Percentiles rank a stretch among this genome's conserved stretches.
Conservation (phyloP, 2,797 vertebrate species). For the Clamator glandarius region DNA sequence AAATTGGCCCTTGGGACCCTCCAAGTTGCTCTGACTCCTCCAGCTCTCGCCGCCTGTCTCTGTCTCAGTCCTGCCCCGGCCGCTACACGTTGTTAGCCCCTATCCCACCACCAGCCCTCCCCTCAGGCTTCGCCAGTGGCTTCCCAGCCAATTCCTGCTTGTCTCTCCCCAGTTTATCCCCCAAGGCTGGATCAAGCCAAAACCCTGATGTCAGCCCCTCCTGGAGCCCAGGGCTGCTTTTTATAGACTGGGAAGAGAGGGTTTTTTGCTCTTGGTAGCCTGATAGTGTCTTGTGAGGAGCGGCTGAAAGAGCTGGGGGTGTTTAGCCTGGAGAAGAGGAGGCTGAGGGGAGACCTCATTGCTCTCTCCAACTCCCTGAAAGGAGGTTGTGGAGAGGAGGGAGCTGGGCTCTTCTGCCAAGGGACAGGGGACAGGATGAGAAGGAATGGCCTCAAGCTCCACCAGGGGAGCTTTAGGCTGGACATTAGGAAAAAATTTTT, state of each 20-base stretch:
- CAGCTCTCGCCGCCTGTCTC: rapidly evolving
- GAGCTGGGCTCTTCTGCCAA: too few relatives aligned
- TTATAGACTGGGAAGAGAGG: neutral
- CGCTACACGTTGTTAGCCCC: rapidly evolving
- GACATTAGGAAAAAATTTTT: too few relatives aligned
- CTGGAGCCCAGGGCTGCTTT: neutral
- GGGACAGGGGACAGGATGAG: too few relatives aligned
- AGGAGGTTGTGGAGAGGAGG: too few relatives aligned
- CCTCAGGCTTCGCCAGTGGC: neutral
- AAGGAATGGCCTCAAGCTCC: too few relatives aligned
- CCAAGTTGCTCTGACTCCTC: rapidly evolving
- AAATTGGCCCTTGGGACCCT: neutral
- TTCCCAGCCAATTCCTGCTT: neutral
- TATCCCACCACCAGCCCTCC: neutral
- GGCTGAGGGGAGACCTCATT: too few relatives aligned
- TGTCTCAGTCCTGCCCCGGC: neutral
- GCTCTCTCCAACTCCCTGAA: too few relatives aligned
- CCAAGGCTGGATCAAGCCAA: neutral
- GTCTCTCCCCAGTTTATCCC: neutral
- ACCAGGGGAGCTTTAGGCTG: too few relatives aligned
- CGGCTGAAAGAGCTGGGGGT: too few relatives aligned
- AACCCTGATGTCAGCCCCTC: neutral
- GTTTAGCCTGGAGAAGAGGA: too few relatives aligned
- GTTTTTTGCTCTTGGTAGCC: neutral
- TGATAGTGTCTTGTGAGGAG: too few relatives aligned